Evolutionary conservation across 2,797 vertebrate species (phyloP).

Genomic region (Sitta carolinensis): DNA sequence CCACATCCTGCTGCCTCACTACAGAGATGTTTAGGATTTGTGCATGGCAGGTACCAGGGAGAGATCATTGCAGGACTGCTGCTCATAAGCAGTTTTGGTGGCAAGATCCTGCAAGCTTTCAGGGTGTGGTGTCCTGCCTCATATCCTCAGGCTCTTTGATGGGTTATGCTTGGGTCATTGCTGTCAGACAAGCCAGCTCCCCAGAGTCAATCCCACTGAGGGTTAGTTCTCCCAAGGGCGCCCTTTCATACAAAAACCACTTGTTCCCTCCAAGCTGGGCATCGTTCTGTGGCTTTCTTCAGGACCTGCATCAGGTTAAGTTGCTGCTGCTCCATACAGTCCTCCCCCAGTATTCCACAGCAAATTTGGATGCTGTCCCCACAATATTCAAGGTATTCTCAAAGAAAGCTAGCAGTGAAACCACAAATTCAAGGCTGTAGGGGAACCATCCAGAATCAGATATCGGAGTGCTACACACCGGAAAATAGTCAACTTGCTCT

Average conservation of each 20-base stretch:
- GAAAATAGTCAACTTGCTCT: not conserved
- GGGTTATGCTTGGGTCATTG: accelerated
- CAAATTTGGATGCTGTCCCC: accelerated
- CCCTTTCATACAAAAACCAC: not conserved
- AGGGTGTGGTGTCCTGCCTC: not conserved
- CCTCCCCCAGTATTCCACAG: not conserved
- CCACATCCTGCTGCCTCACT: not conserved
- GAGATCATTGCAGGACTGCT: not conserved
- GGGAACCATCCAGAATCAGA: not conserved
- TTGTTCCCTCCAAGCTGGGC: not conserved
- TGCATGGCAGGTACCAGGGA: not conserved
- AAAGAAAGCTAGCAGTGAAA: not conserved
- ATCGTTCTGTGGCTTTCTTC: not conserved
- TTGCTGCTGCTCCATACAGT: not conserved
- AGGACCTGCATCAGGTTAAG: not conserved
- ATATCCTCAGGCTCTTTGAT: not conserved
- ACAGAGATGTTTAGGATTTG: not conserved
- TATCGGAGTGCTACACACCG: not conserved
- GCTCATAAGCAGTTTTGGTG: not conserved
- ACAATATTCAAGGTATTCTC: not conserved
- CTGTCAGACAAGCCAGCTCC: not conserved
- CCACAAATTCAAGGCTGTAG: not conserved
- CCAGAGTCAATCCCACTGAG: not conserved
- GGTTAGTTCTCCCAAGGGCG: not conserved
- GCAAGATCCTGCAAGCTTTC: not conserved